Percentiles rank a stretch among this genome's conserved stretches.
phyloP scores from a whole-genome alignment of 1,140 invertebrate species.

The Drosophila sulfurigaster region DNA sequence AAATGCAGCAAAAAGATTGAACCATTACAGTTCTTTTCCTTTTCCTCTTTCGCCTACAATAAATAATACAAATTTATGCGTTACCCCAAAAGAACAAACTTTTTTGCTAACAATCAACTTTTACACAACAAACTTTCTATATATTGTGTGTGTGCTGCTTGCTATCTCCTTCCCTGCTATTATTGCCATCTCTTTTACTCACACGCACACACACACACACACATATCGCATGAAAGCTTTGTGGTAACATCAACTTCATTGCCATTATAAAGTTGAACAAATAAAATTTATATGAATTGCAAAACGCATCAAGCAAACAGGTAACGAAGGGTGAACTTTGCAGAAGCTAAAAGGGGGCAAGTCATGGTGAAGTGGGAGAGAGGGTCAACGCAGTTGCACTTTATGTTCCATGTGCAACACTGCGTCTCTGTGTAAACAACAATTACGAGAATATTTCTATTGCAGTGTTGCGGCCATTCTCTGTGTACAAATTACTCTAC shows the following conservation, averaged over 20 bases:
- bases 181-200: not conserved
- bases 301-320: slow-evolving; percentile 57
- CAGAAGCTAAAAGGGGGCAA: not conserved
- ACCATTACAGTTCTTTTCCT: not conserved
- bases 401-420: slow-evolving; percentile 17
- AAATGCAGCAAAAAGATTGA: slow-evolving; percentile 3
- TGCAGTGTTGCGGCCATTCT: slow-evolving; percentile 31
- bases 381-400: slow-evolving; percentile 1
- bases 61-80: slow-evolving; percentile 57
- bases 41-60: slow-evolving; percentile 1
- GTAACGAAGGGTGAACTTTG: slow-evolving; percentile 9
- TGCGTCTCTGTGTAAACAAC: slow-evolving; percentile 60
- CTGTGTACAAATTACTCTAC: slow-evolving; percentile 17
- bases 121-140: slow-evolving; percentile 46
- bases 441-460: slow-evolving; percentile 56
- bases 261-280: slow-evolving; percentile 65
- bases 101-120: slow-evolving; percentile 52
- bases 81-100: slow-evolving; percentile 41
- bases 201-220: not conserved
- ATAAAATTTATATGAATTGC: slow-evolving; percentile 62
- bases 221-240: slow-evolving; percentile 10
- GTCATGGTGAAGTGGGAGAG: not conserved
- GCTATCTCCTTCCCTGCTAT: slow-evolving; percentile 19
- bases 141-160: not conserved
- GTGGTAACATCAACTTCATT: slow-evolving; percentile 57